A percentile compares a stretch with the other conserved stretches of the same genome.
Evolutionary conservation across 2,113 vertebrate genomes (phyloP).

Genomic region (Gymnogyps californianus): DNA sequence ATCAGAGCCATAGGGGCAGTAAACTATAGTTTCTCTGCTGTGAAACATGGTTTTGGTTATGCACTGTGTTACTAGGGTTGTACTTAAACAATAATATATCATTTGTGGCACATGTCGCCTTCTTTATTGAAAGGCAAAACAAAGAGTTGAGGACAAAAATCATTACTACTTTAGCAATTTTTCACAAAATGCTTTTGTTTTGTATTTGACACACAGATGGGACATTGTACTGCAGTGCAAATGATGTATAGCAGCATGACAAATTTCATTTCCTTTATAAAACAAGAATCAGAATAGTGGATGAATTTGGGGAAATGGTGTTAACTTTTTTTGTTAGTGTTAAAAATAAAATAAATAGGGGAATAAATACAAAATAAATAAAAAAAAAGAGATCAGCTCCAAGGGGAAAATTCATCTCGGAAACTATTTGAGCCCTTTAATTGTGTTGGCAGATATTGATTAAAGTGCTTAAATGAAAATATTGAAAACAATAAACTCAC

Average conservation of each 20-base stretch:
- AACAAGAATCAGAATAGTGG: slow-evolving; percentile 77
- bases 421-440: slow-evolving; percentile 65
- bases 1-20: slow-evolving; percentile 89
- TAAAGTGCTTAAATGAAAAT: slow-evolving; percentile 62
- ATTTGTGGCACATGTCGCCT: slow-evolving; percentile 87
- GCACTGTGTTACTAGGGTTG: slow-evolving; percentile 82
- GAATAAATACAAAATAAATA: neutral
- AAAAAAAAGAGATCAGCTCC: neutral
- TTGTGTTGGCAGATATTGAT: slow-evolving; percentile 66
- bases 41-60: slow-evolving; percentile 97
- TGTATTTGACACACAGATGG: slow-evolving; percentile 85
- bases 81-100: slow-evolving; percentile 92
- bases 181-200: slow-evolving; percentile 98
- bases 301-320: slow-evolving; percentile 66
- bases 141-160: slow-evolving; percentile 97
- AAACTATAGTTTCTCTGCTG: slow-evolving; percentile 90
- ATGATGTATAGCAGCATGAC: slow-evolving; percentile 89
- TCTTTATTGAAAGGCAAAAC: slow-evolving; percentile 99
- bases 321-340: slow-evolving; percentile 40
- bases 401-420: neutral
- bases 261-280: slow-evolving; percentile 86
- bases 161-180: slow-evolving; percentile 96
- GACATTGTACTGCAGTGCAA: slow-evolving; percentile 77
- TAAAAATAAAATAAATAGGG: slow-evolving; percentile 26
- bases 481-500: slow-evolving; percentile 60